phyloP scores from a whole-genome alignment of 2,113 vertebrate species.

The Irena cyanogastra region DNA sequence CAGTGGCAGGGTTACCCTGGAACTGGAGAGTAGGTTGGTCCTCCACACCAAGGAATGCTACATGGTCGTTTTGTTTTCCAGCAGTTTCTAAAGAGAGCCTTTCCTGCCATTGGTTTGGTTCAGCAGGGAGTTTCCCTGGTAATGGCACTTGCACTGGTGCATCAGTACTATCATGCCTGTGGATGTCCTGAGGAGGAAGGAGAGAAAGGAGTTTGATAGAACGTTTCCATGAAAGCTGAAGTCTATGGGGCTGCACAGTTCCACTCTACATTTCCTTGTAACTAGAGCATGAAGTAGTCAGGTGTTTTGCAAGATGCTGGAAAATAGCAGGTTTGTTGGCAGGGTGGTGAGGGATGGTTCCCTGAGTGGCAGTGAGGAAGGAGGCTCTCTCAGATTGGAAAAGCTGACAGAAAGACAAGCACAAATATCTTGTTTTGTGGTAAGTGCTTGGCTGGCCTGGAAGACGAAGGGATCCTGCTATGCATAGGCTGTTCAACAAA shows the following conservation, averaged over 20 bases:
- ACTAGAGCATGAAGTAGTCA: background rate
- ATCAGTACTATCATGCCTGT: background rate
- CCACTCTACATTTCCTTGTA: background rate
- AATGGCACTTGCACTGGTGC: background rate
- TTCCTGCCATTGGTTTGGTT: background rate
- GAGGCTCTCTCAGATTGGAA: background rate
- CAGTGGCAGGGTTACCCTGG: background rate
- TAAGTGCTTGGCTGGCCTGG: background rate
- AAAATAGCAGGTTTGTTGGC: background rate
- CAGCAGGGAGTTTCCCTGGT: background rate
- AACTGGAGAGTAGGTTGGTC: background rate
- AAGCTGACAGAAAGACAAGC: constrained; percentile 13
- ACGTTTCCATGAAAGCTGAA: background rate
- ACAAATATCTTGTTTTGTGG: background rate
- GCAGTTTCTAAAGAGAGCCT: constrained; percentile 13
- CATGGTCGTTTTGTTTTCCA: background rate
- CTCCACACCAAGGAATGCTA: background rate
- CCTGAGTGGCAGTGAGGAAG: background rate
- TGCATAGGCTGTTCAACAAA: background rate
- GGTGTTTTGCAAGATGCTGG: background rate
- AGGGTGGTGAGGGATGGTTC: background rate
- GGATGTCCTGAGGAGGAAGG: background rate
- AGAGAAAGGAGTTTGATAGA: background rate
- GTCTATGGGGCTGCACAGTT: background rate
- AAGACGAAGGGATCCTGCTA: background rate